Conservation (phyloP, 2,797 vertebrate genomes). For the Dryobates pubescens region DNA sequence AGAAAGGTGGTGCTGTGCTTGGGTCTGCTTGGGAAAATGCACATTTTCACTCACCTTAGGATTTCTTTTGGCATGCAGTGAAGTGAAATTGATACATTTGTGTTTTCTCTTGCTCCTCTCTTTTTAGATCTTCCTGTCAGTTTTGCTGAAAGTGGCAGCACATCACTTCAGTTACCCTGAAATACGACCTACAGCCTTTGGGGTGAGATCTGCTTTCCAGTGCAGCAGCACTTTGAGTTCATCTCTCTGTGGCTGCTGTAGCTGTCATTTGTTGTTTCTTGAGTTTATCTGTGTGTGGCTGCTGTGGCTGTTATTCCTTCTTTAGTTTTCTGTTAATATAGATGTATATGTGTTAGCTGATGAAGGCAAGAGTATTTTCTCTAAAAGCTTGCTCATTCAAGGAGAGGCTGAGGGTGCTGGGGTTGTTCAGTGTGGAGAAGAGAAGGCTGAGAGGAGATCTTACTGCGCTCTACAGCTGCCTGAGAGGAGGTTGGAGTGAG, state of each 20-base stretch:
- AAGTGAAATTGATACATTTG: neutral
- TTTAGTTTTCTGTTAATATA: neutral
- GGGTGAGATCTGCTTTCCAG: neutral
- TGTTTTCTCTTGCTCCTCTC: constrained; percentile 12
- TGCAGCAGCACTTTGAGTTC: neutral
- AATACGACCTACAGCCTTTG: neutral
- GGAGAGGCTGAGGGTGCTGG: no score
- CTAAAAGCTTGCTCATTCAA: neutral
- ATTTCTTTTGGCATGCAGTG: neutral
- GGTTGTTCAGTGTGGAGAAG: no score
- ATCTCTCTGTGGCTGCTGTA: neutral
- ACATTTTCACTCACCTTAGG: neutral
- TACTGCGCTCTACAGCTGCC: no score
- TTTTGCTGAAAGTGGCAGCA: neutral
- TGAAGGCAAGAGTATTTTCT: neutral
- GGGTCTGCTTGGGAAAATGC: neutral
- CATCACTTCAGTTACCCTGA: neutral
- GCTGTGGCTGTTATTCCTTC: neutral
- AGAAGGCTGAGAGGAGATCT: no score
- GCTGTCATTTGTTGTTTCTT: neutral
- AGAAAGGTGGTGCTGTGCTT: neutral
- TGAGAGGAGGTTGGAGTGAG: no score
- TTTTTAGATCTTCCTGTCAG: neutral
- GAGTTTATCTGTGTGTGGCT: neutral
- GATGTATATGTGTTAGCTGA: neutral